Evolutionary conservation across 1,140 invertebrate species (phyloP), one percentile per base, ranked within the genome.

Genomic region (Euura lappo): DNA sequence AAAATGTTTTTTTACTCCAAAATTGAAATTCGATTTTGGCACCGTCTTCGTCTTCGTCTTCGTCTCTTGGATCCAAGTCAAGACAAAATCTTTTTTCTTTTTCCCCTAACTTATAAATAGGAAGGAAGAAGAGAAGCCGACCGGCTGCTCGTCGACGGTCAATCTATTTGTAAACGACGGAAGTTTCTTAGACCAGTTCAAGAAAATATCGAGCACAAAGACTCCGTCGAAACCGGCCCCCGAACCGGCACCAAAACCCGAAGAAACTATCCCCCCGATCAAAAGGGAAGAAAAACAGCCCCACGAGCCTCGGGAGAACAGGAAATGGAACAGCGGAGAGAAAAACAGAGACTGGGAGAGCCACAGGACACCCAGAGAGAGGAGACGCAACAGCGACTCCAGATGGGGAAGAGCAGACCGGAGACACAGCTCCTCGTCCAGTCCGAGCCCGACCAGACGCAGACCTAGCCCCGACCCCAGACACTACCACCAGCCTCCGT

Each of bases 111-210:
- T 72, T 44, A 65, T 72, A 45, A 44, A 65, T 45, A 87, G 86
- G 75, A 86, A 85, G 72, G 84, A 86, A 68, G 84, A 86, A 13
- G 84, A 86, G 65, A 86, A 86, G 71, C 74, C 80, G 60, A 70
- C 66, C 28, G 28, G 28, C 28, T 1, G 8, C n/a, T 10, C 46
- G 44, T 74, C 77, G 43, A 83, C 81, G 0, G 78, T 91, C 64
- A 93, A 93, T 84, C 87, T 92, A 69, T 95, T 95, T 84, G 92
- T 91, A 42, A 95, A 95, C 87, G 94, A 95, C 88, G 94, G 94
- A 5, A 93, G 92, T 78, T 95, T 95, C 81, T 85, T 95, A 77
- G 93, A 93, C 81, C 93, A 94, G 71, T 95, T 94, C 80, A 94
- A 92, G 78, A 92, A 92, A 81, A 89, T 94, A 74, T 88, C 91